These are phyloP conservation scores for Ditylenchus dipsaci DNA, from an alignment of 1,140 invertebrate genomes.

Conservation along the genomic window DNA sequence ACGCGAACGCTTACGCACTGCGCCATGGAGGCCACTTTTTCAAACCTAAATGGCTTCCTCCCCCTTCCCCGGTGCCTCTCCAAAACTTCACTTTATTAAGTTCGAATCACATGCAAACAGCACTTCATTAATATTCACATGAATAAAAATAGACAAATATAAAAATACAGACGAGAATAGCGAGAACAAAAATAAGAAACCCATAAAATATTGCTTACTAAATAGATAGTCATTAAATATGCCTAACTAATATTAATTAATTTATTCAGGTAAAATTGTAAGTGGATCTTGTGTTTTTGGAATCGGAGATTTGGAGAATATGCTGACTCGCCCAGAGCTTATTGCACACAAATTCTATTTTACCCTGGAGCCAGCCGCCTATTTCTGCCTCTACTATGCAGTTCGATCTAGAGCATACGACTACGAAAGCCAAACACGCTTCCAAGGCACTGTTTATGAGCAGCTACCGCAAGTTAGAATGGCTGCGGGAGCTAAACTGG, in stretches of 20 bases:
- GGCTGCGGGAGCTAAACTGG: background rate
- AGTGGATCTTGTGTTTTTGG: constrained; percentile 51
- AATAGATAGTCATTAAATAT: no score
- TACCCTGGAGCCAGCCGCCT: constrained; percentile 44
- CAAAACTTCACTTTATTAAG: no score
- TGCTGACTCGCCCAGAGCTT: constrained; percentile 43
- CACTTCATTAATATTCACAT: no score
- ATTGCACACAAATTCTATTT: constrained; percentile 52
- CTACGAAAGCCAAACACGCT: constrained; percentile 5
- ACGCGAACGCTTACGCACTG: no score
- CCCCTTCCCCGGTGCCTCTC: no score
- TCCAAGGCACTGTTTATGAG: constrained; percentile 17
- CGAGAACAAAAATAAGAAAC: no score
- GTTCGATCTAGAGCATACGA: constrained; percentile 32
- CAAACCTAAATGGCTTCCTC: no score
- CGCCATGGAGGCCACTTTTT: no score
- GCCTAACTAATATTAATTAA: background rate
- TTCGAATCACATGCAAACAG: no score
- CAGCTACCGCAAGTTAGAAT: constrained; percentile 34
- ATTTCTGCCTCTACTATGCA: constrained; percentile 21
- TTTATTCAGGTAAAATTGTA: constrained; percentile 38
- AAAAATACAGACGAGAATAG: no score
- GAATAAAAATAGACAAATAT: no score
- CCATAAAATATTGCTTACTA: no score
- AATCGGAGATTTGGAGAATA: constrained; percentile 37